phyloP scores from a whole-genome alignment of 2,113 vertebrate species.

The Brachyistius frenatus region DNA sequence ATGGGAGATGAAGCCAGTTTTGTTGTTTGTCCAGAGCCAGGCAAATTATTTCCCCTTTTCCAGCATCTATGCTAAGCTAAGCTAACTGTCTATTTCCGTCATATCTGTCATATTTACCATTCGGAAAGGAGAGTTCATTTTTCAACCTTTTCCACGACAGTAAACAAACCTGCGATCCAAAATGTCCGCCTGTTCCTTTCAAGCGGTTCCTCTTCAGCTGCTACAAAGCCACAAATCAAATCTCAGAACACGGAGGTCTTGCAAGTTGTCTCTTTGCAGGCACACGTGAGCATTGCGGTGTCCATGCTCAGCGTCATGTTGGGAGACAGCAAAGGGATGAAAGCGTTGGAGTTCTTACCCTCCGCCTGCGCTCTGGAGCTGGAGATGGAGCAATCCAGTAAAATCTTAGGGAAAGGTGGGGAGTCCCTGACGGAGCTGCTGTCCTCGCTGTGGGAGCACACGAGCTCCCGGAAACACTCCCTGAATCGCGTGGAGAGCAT shows the following conservation, averaged over 20 bases:
- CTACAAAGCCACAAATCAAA: background rate
- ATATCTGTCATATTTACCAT: background rate
- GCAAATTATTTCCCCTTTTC: background rate
- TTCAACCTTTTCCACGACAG: background rate
- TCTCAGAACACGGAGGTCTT: slow-evolving; percentile 61
- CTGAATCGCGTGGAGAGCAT: slow-evolving; percentile 84
- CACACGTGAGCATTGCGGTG: slow-evolving; percentile 43
- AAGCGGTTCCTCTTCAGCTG: background rate
- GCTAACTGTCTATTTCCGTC: background rate
- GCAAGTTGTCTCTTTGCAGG: slow-evolving; percentile 32
- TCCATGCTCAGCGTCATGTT: slow-evolving; percentile 37
- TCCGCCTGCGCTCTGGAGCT: slow-evolving; percentile 24
- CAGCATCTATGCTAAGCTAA: background rate
- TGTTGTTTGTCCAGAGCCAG: too few relatives aligned
- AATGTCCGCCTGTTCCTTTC: background rate
- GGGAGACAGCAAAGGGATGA: slow-evolving; percentile 51
- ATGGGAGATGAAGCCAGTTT: too few relatives aligned
- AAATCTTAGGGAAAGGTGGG: slow-evolving; percentile 65
- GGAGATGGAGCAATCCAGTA: slow-evolving; percentile 47
- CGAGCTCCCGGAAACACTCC: slow-evolving; percentile 78
- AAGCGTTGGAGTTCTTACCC: slow-evolving; percentile 40
- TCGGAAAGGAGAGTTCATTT: background rate
- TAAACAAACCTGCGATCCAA: background rate
- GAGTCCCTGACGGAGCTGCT: slow-evolving; percentile 74
- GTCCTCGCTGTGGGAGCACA: slow-evolving; percentile 67